Evolutionary conservation across 2,888 invertebrate genomes (phyloP), one percentile per base, ranked within the genome.

Genomic region (Cryptophagus acutangulus): DNA sequence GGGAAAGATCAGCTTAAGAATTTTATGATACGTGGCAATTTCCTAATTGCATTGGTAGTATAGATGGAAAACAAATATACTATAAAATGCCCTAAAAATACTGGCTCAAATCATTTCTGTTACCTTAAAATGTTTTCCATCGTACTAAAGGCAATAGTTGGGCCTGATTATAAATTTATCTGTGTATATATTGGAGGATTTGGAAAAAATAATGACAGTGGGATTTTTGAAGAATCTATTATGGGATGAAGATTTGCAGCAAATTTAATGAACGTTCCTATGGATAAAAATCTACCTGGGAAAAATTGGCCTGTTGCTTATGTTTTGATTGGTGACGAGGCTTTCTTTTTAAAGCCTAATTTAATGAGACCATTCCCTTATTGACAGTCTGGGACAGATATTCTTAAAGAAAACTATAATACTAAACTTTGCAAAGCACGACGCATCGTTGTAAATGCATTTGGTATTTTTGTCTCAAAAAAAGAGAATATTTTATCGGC

Each of bases 381-480:
- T 35, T 41, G 43, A 33, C 46, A 54, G 41, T 33, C 38, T 18
- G 16, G 43, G 20, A 18, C 10, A 30, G 40, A 52, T 37, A 9
- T 2, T 18, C 33, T 38, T 1, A 53, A 53, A 41, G 49, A 52
- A 42, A 49, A 49, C 13, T 55, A 33, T 37, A 55, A 52, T 34
- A 30, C 33, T 8, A 33, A 42, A 15, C 29, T 49, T 14, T 51
- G 48, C 33, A 36, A 28, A 36, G 54, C 48, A 12, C 31, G 50
- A 20, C 29, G 50, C 4, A 51, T 52, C 24, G 52, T 55, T 9
- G 49, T 52, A 47, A 55, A 55, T 28, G 51, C 51, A 9, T 58
- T 57, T 41, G 55, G 55, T 6, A 54, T 54, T 13, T 46, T 54
- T 36, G n/a, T 36, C 48, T 12, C 46, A 50, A 12, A 51, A 52